Conservation (phyloP, 2,113 vertebrate genomes). For the Paradoxurus hermaphroditus region DNA sequence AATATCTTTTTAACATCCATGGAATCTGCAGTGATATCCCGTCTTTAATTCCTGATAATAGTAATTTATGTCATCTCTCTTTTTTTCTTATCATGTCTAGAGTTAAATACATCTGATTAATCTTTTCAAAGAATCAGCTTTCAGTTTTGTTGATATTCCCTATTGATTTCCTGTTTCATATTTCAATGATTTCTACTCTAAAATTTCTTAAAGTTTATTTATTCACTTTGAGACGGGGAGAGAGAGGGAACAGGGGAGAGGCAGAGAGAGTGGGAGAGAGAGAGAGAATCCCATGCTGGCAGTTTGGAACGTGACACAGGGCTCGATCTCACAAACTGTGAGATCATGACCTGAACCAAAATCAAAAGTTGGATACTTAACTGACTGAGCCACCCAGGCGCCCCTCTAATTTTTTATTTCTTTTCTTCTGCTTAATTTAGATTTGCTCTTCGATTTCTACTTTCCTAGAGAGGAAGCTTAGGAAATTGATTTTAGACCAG, state of each 20-base stretch:
- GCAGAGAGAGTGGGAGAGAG: not conserved
- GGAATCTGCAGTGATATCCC: not conserved
- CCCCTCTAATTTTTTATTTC: too few relatives aligned
- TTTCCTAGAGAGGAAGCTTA: not conserved
- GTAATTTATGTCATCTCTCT: not conserved
- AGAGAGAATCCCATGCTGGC: not conserved
- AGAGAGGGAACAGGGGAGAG: not conserved
- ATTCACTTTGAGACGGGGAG: not conserved
- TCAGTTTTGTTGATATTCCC: not conserved
- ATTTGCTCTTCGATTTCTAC: not conserved
- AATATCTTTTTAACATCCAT: not conserved
- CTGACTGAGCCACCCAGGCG: not conserved
- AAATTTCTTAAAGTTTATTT: not conserved
- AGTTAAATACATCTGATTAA: not conserved
- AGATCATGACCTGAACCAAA: not conserved
- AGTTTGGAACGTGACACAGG: not conserved
- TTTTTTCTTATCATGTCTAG: not conserved
- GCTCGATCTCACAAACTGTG: not conserved
- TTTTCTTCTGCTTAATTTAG: not conserved
- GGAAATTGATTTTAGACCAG: not conserved
- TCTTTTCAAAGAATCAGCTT: not conserved
- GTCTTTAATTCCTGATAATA: not conserved
- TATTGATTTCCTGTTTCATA: not conserved
- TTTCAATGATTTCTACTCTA: not conserved
- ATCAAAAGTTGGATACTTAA: not conserved